Evolutionary conservation across 2,797 vertebrate genomes (phyloP).

Genomic region (Enteromius radiatus): DNA sequence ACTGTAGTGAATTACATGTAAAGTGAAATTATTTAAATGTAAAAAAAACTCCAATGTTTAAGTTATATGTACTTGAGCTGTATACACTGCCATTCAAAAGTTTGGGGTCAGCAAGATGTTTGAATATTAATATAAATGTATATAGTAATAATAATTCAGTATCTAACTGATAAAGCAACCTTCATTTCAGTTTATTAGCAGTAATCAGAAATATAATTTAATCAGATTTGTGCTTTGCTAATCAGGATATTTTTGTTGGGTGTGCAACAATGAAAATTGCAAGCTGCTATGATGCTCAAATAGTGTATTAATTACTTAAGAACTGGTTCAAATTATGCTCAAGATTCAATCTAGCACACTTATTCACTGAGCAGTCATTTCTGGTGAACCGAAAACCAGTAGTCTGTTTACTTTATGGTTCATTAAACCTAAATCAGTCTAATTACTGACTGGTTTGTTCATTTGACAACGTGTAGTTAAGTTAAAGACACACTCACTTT

Average conservation of each 20-base stretch:
- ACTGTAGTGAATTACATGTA: neutral
- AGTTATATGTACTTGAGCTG: neutral
- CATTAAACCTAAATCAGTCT: constrained; percentile 3
- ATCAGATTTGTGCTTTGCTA: neutral
- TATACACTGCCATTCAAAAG: neutral
- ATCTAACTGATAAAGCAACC: neutral
- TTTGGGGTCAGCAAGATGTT: neutral
- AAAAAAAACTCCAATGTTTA: neutral
- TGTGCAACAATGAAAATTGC: neutral
- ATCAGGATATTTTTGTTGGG: neutral
- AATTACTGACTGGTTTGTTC: constrained; percentile 12
- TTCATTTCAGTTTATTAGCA: neutral
- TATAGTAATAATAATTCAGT: neutral
- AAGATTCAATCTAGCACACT: neutral
- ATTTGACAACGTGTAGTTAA: neutral
- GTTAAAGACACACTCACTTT: neutral
- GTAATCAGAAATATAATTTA: neutral
- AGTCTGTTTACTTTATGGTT: constrained; percentile 8
- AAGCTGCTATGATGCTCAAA: neutral
- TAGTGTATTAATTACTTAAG: neutral
- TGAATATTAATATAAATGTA: neutral
- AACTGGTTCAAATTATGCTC: neutral
- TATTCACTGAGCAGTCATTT: neutral
- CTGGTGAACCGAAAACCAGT: neutral
- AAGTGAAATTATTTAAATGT: neutral